Conservation (phyloP, 2,113 vertebrate species). For the Pogona vitticeps region DNA sequence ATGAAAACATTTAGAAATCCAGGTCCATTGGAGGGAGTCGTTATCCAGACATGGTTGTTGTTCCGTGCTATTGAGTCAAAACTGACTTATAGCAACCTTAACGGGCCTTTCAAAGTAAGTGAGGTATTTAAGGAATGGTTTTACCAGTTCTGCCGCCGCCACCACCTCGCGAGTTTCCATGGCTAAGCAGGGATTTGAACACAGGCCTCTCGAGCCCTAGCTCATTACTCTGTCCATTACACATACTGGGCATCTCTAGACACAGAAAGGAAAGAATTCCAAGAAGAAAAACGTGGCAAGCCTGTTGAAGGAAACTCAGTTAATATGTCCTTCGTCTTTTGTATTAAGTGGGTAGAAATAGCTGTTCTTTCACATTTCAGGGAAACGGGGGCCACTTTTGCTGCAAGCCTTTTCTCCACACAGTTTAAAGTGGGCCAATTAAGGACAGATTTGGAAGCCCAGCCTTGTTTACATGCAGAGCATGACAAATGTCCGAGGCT, state of each 20-base stretch:
- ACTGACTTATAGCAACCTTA: too few relatives aligned
- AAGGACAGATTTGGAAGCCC: accelerated
- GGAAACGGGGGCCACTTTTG: constrained; percentile 29
- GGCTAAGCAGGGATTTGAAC: too few relatives aligned
- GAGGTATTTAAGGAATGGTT: too few relatives aligned
- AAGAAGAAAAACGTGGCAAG: not conserved
- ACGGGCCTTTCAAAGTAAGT: too few relatives aligned
- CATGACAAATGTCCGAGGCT: constrained; percentile 45
- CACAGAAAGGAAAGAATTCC: not conserved
- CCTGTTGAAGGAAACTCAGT: not conserved
- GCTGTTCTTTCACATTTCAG: not conserved
- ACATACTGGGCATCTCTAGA: too few relatives aligned
- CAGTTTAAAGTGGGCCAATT: not conserved
- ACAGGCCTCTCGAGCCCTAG: too few relatives aligned
- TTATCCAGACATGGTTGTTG: not conserved
- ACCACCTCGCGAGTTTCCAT: too few relatives aligned
- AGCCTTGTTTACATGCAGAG: not conserved
- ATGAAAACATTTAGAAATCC: not conserved
- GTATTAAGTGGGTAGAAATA: not conserved
- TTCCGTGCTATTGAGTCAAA: too few relatives aligned
- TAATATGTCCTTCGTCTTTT: not conserved
- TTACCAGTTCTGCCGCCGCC: too few relatives aligned
- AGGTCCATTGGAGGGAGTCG: not conserved
- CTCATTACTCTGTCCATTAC: too few relatives aligned
- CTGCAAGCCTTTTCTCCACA: constrained; percentile 28